Evolutionary conservation across 2,797 vertebrate genomes (phyloP).

Genomic region (Myotis pilosus): DNA sequence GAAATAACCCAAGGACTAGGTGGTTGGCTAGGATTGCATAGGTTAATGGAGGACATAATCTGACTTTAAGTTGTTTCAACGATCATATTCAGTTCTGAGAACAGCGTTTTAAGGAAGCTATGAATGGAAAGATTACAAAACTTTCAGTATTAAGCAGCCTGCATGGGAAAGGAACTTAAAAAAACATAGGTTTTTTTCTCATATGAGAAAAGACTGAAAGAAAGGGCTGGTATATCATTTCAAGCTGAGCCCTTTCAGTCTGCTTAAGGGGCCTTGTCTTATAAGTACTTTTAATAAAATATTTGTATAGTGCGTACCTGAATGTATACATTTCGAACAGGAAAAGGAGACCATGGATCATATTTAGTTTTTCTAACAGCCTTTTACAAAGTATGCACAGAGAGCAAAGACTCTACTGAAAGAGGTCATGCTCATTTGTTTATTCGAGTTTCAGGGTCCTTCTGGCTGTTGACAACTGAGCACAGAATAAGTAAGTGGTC

Average conservation of each 20-base stretch:
- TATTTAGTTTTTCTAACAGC: not conserved
- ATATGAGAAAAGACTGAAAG: not conserved
- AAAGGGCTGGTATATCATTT: not conserved
- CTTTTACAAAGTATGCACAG: not conserved
- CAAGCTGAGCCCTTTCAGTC: not conserved
- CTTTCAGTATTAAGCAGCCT: not conserved
- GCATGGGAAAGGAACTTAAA: not conserved
- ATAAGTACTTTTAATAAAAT: slow-evolving; percentile 30
- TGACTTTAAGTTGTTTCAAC: not conserved
- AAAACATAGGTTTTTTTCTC: not conserved
- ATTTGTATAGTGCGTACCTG: not conserved
- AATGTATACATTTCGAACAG: not conserved
- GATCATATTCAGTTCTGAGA: not conserved
- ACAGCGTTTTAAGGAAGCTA: not conserved
- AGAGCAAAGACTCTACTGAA: not conserved
- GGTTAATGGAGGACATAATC: not conserved
- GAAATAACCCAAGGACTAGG: not conserved
- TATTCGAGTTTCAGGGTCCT: not conserved
- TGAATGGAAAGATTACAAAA: not conserved
- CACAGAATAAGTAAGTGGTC: not conserved
- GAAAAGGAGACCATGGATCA: not conserved
- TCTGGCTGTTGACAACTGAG: not conserved
- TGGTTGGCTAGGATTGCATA: not conserved
- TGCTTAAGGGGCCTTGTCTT: not conserved
- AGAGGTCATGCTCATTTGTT: not conserved